These are phyloP conservation scores for Adelphocoris suturalis DNA, from an alignment of 2,888 invertebrate species.

Conservation along the genomic window DNA sequence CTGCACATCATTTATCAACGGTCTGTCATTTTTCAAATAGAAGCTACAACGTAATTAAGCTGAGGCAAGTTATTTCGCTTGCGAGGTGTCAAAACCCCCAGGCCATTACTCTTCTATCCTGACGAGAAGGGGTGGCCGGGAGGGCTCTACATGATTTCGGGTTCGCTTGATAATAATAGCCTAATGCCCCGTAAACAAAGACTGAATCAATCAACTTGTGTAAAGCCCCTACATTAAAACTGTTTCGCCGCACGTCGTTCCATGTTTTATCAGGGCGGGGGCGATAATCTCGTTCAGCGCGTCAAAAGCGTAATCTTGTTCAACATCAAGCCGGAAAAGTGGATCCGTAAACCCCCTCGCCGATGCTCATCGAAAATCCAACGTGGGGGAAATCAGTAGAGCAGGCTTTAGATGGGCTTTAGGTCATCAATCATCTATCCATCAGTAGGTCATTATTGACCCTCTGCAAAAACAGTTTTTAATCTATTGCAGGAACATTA, in stretches of 20 bases:
- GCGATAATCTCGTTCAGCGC: conserved; percentile 38
- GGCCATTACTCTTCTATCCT: conserved; percentile 58
- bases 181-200: conserved; percentile 68
- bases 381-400: neutral
- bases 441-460: too few relatives aligned
- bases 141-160: conserved; percentile 62
- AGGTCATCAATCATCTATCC: too few relatives aligned
- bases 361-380: neutral
- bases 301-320: conserved; percentile 56
- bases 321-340: conserved; percentile 20
- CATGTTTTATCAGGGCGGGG: conserved; percentile 29
- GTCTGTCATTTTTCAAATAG: conserved; percentile 70
- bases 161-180: conserved; percentile 68
- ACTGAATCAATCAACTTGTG: conserved; percentile 64
- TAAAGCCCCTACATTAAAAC: conserved; percentile 44
- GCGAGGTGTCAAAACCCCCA: conserved; percentile 64
- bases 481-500: too few relatives aligned
- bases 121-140: conserved; percentile 20
- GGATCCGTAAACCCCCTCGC: neutral
- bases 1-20: conserved; percentile 62
- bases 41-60: conserved; percentile 69
- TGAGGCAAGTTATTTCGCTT: conserved; percentile 69
- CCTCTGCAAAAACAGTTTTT: too few relatives aligned
- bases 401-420: too few relatives aligned
- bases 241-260: neutral